A percentile compares a stretch with the other conserved stretches of the same genome.
Conservation (phyloP, 2,888 invertebrate species). For the Amblyjoppa fuscipennis region DNA sequence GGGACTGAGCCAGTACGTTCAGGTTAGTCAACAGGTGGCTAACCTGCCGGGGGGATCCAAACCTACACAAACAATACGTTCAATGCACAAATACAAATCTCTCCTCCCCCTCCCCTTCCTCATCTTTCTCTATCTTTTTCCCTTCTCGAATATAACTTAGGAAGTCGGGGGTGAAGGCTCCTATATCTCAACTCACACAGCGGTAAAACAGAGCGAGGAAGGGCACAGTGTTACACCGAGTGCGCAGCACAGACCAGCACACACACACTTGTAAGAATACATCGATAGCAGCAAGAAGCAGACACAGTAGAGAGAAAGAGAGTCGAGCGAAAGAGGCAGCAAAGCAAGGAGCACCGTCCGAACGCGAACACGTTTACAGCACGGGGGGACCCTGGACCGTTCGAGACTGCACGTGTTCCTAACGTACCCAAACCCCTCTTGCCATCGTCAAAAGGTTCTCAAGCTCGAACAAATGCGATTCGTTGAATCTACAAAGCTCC, state of each 20-base stretch:
- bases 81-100: slow-evolving; percentile 84
- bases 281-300: slow-evolving; percentile 37
- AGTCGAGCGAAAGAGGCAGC: slow-evolving; percentile 63
- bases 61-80: slow-evolving; percentile 84
- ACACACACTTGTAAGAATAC: slow-evolving; percentile 51
- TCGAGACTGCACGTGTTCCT: slow-evolving; percentile 85
- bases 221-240: slow-evolving; percentile 49
- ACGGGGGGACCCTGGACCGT: slow-evolving; percentile 80
- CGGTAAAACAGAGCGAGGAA: slow-evolving; percentile 26
- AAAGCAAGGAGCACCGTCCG: slow-evolving; percentile 76
- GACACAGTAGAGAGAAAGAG: slow-evolving; percentile 33
- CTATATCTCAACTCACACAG: slow-evolving; percentile 82
- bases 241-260: slow-evolving; percentile 38
- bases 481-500: slow-evolving; percentile 22
- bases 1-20: slow-evolving; percentile 73
- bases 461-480: slow-evolving; percentile 65
- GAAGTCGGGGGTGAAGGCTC: slow-evolving; percentile 75
- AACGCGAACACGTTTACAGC: slow-evolving; percentile 82
- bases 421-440: slow-evolving; percentile 83
- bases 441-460: slow-evolving; percentile 81
- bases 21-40: slow-evolving; percentile 85
- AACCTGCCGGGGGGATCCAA: slow-evolving; percentile 80
- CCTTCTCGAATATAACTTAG: slow-evolving; percentile 68
- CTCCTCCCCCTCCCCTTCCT: slow-evolving; percentile 59
- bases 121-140: slow-evolving; percentile 52